Evolutionary conservation across 2,797 vertebrate species (phyloP).

Genomic region (Premnoplex brunnescens): DNA sequence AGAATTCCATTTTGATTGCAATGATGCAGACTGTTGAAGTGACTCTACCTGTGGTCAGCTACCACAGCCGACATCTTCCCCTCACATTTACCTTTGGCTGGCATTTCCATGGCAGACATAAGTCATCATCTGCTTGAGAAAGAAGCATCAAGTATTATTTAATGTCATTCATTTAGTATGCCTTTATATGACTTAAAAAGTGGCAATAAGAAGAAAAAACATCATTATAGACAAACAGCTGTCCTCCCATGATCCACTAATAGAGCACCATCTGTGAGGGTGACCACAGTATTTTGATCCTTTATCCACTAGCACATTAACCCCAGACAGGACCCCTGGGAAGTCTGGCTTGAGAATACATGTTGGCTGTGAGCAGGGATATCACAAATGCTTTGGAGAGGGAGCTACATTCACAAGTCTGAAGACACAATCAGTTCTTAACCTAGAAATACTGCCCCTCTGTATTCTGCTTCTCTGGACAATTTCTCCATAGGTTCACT

Average conservation of each 20-base stretch:
- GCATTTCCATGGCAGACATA: not conserved
- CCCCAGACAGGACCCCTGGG: not conserved
- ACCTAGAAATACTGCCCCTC: not conserved
- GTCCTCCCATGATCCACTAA: not conserved
- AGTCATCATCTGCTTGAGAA: not conserved
- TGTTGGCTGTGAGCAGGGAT: not conserved
- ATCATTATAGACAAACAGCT: not conserved
- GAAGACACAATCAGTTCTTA: not conserved
- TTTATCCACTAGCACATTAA: not conserved
- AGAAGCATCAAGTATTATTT: not conserved
- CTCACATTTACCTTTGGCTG: not conserved
- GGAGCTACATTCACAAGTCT: not conserved
- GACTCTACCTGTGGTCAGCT: not conserved
- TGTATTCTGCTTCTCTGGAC: not conserved
- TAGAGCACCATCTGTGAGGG: not conserved
- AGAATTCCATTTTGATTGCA: not conserved
- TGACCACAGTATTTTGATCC: not conserved
- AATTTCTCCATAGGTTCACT: not conserved
- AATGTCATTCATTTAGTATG: not conserved
- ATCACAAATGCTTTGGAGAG: not conserved
- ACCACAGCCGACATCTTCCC: not conserved
- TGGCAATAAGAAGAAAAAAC: not conserved
- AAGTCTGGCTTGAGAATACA: not conserved
- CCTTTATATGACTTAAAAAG: not conserved
- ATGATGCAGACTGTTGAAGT: not conserved